Conservation (phyloP, 2,888 invertebrate species). For the Tortrix viridana region DNA sequence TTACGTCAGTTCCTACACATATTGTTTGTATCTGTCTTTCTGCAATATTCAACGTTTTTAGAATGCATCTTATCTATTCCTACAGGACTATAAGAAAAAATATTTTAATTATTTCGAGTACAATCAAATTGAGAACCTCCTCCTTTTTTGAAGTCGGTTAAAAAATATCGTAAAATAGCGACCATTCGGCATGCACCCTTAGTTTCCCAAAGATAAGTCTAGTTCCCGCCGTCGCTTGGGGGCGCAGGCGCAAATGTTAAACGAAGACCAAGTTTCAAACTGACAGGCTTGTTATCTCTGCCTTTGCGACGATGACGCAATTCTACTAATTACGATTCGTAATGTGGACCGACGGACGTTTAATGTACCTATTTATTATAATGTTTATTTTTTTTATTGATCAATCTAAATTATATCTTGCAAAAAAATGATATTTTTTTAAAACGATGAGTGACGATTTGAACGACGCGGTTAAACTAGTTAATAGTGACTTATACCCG, state of each 20-base stretch:
- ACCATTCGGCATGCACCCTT: constrained; percentile 14
- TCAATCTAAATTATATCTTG: not conserved
- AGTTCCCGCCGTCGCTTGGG: constrained; percentile 17
- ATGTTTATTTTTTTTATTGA: not conserved
- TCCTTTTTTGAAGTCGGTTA: too few species aligned
- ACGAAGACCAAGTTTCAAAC: constrained; percentile 22
- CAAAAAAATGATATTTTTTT: too few species aligned
- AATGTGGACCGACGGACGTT: constrained; percentile 15
- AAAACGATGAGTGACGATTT: too few species aligned
- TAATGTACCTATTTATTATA: not conserved
- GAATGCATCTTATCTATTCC: too few species aligned
- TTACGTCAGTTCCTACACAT: too few species aligned
- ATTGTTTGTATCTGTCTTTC: too few species aligned
- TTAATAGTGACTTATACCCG: too few species aligned
- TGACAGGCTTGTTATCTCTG: constrained; percentile 28
- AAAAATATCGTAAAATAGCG: constrained; percentile 5
- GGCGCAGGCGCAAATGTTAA: constrained; percentile 32
- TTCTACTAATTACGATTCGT: constrained; percentile 24
- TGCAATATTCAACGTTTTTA: too few species aligned
- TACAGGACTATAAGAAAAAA: too few species aligned
- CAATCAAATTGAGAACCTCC: too few species aligned
- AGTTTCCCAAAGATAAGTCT: constrained; percentile 30
- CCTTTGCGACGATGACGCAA: constrained; percentile 13
- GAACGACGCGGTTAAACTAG: too few species aligned
- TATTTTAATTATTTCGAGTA: too few species aligned